Percentiles rank a stretch among this genome's conserved stretches.
phyloP scores from a whole-genome alignment of 2,797 vertebrate genomes.

The Eulemur coronatus region DNA sequence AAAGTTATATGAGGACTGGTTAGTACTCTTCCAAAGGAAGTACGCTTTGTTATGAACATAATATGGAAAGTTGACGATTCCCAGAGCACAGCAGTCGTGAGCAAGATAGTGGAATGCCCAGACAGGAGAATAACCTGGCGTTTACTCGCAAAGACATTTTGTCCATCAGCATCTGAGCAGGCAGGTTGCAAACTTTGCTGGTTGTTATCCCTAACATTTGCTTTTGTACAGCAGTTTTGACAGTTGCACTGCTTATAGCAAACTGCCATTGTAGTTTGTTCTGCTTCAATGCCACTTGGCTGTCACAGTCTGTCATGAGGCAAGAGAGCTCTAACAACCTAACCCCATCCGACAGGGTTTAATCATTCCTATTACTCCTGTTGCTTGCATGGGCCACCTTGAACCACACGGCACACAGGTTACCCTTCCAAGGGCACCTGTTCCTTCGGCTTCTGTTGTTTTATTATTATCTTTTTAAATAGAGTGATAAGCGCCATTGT shows the following conservation, averaged over 20 bases:
- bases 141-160: conserved; percentile 51
- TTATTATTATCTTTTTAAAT: not conserved
- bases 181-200: conserved; percentile 72
- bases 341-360: conserved; percentile 84
- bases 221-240: conserved; percentile 80
- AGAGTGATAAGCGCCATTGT: conserved; percentile 17
- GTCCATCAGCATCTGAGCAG: conserved; percentile 65
- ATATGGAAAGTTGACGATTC: not conserved
- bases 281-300: conserved; percentile 84
- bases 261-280: conserved; percentile 84
- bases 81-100: not conserved
- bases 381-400: conserved; percentile 79
- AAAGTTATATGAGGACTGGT: not conserved
- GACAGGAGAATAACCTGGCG: not conserved
- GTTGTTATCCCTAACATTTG: conserved; percentile 75
- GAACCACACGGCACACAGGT: conserved; percentile 52
- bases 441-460: conserved; percentile 25
- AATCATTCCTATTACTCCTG: conserved; percentile 84
- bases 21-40: not conserved
- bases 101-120: not conserved
- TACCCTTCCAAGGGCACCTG: conserved; percentile 28
- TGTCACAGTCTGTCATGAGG: conserved; percentile 85
- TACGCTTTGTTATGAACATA: not conserved
- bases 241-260: conserved; percentile 81
- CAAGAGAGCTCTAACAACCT: conserved; percentile 80